Base-by-base conservation (phyloP, 2,113 vertebrate genomes). In the Genyomyrus donnyi region DNA sequence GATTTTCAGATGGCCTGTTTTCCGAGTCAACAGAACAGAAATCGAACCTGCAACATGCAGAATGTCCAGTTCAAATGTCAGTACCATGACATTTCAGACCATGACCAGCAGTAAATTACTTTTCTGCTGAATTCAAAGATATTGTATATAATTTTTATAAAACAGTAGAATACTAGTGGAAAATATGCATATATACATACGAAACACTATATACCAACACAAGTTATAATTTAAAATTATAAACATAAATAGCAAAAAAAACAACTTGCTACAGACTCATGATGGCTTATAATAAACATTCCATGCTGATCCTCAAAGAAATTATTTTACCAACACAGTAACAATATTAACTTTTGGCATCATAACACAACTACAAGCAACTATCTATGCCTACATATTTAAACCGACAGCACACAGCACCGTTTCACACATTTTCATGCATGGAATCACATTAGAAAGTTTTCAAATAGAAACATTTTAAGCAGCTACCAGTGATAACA, bases 1-100 rank as follows among this genome's bases (percentile, higher is more conserved):
- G 95, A 94, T 99, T 99, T 96, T 99, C 98, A 88, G 98, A 98
- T 0, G 98, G 98, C 46, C 98, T 97, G 85, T 98, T 98, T 92
- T 95, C 95, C 89, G 94, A 92, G 42, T 94, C 90, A 0, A 95
- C 95, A 90, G 97, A 95, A 93, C 98, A 99, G 94, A 99, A 98
- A 94, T 99, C 98, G 95, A 99, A 99, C 93, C 98, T 99, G 87
- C 92, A 52, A 92, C 87, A 89, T 27, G 11, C 10, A 70, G 0
- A 27, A 87, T 86, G 53, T 85, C 11, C n/a, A 49, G 19, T 80
- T 80, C 31, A 42, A 83, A 19, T 45, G 39, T 42, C 3, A 39
- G 27, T 77, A 39, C 5, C 27, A 7, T 39, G 5, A 77, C 10
- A 42, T 39, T 17, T 39, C 31, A 31, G 62, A 70, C n/a, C n/a